A percentile compares a stretch with the other conserved stretches of the same genome.
These are phyloP conservation scores for Mastomys natalensis DNA, from an alignment of 2,113 vertebrate genomes.

Conservation along the genomic window DNA sequence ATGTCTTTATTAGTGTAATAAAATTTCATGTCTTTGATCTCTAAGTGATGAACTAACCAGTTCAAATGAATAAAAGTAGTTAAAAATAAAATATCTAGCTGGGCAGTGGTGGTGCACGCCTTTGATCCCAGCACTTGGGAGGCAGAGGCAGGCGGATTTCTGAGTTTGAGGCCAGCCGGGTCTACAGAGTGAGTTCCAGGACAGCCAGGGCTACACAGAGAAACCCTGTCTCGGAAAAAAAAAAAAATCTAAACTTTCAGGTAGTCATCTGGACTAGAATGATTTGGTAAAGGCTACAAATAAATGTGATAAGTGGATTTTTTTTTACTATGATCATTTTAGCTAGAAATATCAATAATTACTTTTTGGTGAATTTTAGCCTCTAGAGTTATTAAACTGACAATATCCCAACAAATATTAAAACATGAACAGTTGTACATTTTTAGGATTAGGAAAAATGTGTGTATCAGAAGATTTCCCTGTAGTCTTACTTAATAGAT, in stretches of 20 bases:
- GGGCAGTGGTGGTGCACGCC: too few relatives aligned
- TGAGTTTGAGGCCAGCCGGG: too few relatives aligned
- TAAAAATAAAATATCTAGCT: conserved; percentile 37
- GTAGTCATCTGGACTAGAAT: neutral
- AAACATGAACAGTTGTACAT: neutral
- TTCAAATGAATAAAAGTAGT: neutral
- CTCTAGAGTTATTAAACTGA: neutral
- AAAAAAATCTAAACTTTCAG: neutral
- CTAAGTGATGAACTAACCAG: neutral
- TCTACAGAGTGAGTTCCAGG: too few relatives aligned
- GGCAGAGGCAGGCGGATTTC: too few relatives aligned
- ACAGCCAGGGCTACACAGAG: too few relatives aligned
- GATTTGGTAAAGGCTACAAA: conserved; percentile 2
- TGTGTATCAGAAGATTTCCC: neutral
- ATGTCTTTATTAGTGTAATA: neutral
- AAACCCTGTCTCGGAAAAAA: too few relatives aligned
- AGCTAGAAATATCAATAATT: conserved; percentile 36
- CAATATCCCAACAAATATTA: conserved; percentile 39
- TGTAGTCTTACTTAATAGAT: neutral
- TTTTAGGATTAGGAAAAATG: neutral
- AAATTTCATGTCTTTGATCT: neutral
- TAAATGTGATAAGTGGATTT: neutral
- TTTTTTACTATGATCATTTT: neutral
- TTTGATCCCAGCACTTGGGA: too few relatives aligned
- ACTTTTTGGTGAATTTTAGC: neutral